Evolutionary conservation across 2,113 vertebrate genomes (phyloP), one percentile per base, ranked within the genome.

Genomic region (Desmodus rotundus): DNA sequence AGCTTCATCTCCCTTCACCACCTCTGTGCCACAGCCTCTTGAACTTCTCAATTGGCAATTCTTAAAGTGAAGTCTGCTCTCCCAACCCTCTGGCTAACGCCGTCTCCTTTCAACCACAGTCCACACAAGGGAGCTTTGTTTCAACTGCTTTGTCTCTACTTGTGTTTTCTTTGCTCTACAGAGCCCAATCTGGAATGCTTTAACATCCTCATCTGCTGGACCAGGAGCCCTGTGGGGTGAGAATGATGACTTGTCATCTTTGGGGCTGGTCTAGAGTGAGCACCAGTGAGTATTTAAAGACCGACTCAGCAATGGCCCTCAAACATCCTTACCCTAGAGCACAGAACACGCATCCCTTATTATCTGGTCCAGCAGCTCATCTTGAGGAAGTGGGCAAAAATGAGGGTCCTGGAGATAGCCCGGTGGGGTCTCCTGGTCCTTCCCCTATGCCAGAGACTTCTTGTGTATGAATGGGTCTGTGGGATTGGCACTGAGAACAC

Each of bases 61-160:
- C 82, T 41, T 82, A 63, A 90, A 36, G 84, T 90, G 56, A 97
- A 95, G 54, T 54, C n/a, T 78, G 50, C 13, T 91, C 36, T 86
- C 36, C 73, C 43, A 43, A 22, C 24, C 22, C 22, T 78, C 47
- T 83, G 54, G 24, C 58, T 33, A 67, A 58, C 5, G 11, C 2
- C 3, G 17, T 89, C 45, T 84, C 41, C 85, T 67, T 80, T 92
- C 68, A 74, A 15, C 33, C 20, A 52, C 26, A 5, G 9, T 80
- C 68, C 10, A 22, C 28, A 89, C 56, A 65, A 89, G 19, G 17
- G 43, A 52, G 12, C 8, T 94, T 95, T 84, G 78, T 95, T 90
- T 96, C 38, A 13, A 65, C 15, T 87, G 70, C 43, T 93, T 91
- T 47, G 3, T 87, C 45, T 93, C 87, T 84, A 45, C n/a, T 81